Base-by-base conservation (phyloP, 1,140 invertebrate species). In the Dendroctonus valens region DNA sequence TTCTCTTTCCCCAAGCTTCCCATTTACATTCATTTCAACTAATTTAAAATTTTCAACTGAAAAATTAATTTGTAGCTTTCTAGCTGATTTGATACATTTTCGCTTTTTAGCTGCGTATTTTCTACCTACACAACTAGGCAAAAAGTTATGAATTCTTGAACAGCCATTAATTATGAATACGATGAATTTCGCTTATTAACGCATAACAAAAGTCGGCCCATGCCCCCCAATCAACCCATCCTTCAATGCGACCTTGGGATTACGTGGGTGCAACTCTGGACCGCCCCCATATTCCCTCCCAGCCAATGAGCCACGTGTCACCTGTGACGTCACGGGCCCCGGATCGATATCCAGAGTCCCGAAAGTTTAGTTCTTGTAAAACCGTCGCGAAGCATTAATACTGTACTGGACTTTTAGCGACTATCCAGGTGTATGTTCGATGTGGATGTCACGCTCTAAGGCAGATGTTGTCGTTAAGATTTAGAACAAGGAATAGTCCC, bases 401-500 rank as follows among this genome's bases (percentile, higher is more conserved):
- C 12, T 44, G 6, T 14, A 40, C 50, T 26, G 65, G 65, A 69
- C 59, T 71, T 69, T 67, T 53, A 59, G 6, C n/a, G 11, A 69
- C 26, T 52, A 67, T 65, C 11, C 53, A 60, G 55, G 69, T 69
- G 69, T 59, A 59, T 50, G 71, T 75, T 75, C 71, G 67, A 73
- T 75, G 74, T 70, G 60, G 71, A 70, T 73, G 69, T 65, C 51
- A 61, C 69, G 70, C 83, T 46, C 5, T 53, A 58, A 48, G 60
- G 88, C 89, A 86, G 89, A 95, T 94, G 92, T 93, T 89, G 85
- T 90, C 91, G 83, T 86, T 93, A 88, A 91, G 87, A 82, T 94
- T 94, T 89, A 94, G 87, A 85, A 94, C 92, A 79, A 90, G 91
- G 83, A 95, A 94, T 84, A 93, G 91, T 85, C 92, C 93, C 84